phyloP scores from a whole-genome alignment of 2,888 invertebrate genomes.

The Creontiades dilutus region DNA sequence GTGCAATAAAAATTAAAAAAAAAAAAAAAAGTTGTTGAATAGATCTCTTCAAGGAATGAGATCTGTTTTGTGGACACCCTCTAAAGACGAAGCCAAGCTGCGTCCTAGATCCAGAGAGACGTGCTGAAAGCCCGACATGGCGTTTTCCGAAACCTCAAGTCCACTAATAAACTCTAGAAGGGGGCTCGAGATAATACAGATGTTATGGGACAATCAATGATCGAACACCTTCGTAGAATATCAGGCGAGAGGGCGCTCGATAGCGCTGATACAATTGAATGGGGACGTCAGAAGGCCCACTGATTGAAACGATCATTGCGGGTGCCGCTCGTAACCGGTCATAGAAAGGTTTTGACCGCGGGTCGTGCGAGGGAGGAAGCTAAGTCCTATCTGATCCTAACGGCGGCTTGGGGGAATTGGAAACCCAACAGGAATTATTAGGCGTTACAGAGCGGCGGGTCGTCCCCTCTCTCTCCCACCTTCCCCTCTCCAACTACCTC shows the following conservation, averaged over 20 bases:
- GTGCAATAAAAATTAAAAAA: too few relatives aligned
- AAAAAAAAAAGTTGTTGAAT: too few relatives aligned
- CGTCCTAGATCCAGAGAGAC: too few relatives aligned
- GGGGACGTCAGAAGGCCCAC: constrained; percentile 20
- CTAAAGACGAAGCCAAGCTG: too few relatives aligned
- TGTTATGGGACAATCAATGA: not conserved
- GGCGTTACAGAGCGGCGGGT: constrained; percentile 29
- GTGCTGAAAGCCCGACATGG: too few relatives aligned
- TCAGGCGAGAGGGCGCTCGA: not conserved
- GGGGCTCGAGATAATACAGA: not conserved
- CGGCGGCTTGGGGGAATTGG: constrained; percentile 57
- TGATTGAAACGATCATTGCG: constrained; percentile 57
- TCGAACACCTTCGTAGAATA: not conserved
- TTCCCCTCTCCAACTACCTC: not conserved
- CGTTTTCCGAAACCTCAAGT: too few relatives aligned
- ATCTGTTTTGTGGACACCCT: too few relatives aligned
- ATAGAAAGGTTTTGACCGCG: constrained; percentile 50
- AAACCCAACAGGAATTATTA: constrained; percentile 62
- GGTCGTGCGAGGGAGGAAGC: constrained; percentile 47
- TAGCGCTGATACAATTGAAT: constrained; percentile 13
- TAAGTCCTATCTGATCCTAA: constrained; percentile 58
- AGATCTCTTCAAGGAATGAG: too few relatives aligned
- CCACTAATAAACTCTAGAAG: not conserved
- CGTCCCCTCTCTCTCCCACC: not conserved
- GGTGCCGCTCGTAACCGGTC: not conserved